A percentile compares a stretch with the other conserved stretches of the same genome.
Evolutionary conservation across 2,113 vertebrate species (phyloP).

Genomic region (Labeo rohita): DNA sequence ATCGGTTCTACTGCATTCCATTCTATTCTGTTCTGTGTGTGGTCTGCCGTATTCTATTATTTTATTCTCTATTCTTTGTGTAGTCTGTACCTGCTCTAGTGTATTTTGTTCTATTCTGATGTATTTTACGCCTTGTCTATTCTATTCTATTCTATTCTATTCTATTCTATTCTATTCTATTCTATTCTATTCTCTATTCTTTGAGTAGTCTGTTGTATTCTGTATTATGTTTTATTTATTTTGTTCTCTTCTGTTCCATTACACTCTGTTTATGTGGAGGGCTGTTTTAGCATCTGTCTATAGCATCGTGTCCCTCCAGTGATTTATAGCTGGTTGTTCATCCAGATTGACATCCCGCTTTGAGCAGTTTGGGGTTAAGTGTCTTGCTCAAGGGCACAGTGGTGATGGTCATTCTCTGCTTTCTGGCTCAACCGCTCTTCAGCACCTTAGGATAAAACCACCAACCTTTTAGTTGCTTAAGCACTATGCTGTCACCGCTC

Average conservation of each 20-base stretch:
- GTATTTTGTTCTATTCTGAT: background rate
- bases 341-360: slow-evolving; percentile 23
- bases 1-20: background rate
- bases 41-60: background rate
- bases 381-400: slow-evolving; percentile 19
- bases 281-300: background rate
- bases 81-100: background rate
- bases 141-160: background rate
- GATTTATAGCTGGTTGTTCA: slow-evolving; percentile 5
- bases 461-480: background rate
- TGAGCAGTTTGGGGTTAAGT: slow-evolving; percentile 28
- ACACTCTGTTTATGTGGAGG: background rate
- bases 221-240: no score
- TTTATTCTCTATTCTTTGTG: background rate
- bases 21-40: background rate
- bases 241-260: background rate
- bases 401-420: slow-evolving; percentile 19
- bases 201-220: background rate
- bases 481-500: background rate
- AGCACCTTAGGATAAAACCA: background rate
- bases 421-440: background rate
- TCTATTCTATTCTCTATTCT: background rate
- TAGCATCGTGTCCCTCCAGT: background rate
- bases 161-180: background rate
- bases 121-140: no score